These are phyloP conservation scores for Harpegnathos saltator DNA, from an alignment of 1,140 invertebrate species.

Conservation along the genomic window DNA sequence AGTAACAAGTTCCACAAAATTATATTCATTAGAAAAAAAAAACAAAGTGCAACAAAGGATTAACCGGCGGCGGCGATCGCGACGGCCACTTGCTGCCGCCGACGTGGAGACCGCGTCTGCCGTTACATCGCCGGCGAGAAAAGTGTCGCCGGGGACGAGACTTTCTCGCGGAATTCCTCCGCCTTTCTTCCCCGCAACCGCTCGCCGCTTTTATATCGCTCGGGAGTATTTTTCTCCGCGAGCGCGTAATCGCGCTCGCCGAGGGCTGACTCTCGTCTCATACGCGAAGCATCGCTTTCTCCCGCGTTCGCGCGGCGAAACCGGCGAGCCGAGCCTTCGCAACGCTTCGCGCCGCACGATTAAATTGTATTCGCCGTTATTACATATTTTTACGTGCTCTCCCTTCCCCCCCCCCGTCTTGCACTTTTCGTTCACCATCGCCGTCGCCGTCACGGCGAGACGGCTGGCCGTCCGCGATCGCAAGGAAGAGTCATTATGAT, in stretches of 20 bases:
- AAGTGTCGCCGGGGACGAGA: not conserved
- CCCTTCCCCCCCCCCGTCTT: too few species aligned
- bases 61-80: not conserved
- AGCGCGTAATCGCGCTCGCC: slow-evolving; percentile 20
- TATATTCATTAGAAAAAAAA: too few species aligned
- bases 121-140: not conserved
- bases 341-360: not conserved
- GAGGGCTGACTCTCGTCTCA: slow-evolving; percentile 3
- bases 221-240: slow-evolving; percentile 30
- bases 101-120: not conserved
- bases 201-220: slow-evolving; percentile 16
- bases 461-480: not conserved
- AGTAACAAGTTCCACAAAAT: too few species aligned
- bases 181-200: not conserved
- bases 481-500: slow-evolving; percentile 30
- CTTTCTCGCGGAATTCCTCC: slow-evolving; percentile 6
- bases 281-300: slow-evolving; percentile 27
- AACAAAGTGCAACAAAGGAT: too few species aligned
- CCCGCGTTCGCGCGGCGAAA: slow-evolving; percentile 3
- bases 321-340: not conserved
- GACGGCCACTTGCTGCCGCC: not conserved
- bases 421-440: slow-evolving; percentile 15
- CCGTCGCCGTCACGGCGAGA: slow-evolving; percentile 1
- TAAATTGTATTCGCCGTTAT: slow-evolving; percentile 44
- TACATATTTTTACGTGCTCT: slow-evolving; percentile 13